A percentile compares a stretch with the other conserved stretches of the same genome.
Evolutionary conservation across 2,113 vertebrate genomes (phyloP).

Genomic region (Gymnarchus niloticus): DNA sequence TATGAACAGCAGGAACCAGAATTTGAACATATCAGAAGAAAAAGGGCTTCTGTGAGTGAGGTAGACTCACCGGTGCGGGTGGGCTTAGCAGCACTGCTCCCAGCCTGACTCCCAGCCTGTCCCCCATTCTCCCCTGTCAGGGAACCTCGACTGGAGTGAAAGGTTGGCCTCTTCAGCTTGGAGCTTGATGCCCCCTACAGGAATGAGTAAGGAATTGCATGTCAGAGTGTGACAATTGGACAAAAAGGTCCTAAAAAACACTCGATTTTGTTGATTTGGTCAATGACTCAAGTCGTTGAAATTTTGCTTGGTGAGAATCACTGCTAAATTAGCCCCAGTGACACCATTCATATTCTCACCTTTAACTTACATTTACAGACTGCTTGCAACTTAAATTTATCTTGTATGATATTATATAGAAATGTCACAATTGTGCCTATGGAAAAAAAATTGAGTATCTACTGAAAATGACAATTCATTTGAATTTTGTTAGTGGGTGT

Average conservation of each 20-base stretch:
- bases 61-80: conserved; percentile 69
- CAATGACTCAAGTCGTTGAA: background rate
- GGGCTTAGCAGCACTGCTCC: conserved; percentile 72
- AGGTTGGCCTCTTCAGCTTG: conserved; percentile 87
- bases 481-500: background rate
- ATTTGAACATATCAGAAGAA: background rate
- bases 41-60: background rate
- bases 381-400: background rate
- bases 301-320: background rate
- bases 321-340: background rate
- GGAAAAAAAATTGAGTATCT: too few species aligned
- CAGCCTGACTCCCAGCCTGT: conserved; percentile 65
- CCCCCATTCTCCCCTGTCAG: conserved; percentile 89
- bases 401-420: background rate
- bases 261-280: background rate
- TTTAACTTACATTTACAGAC: background rate
- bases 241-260: background rate
- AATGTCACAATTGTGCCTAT: background rate
- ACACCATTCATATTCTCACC: background rate
- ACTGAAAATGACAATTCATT: background rate
- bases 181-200: conserved; percentile 77
- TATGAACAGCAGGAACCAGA: background rate
- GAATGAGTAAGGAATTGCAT: conserved; percentile 9
- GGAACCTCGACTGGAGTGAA: conserved; percentile 90
- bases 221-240: background rate